Evolutionary conservation across 2,797 vertebrate species (phyloP).

Genomic region (Monodelphis domestica): DNA sequence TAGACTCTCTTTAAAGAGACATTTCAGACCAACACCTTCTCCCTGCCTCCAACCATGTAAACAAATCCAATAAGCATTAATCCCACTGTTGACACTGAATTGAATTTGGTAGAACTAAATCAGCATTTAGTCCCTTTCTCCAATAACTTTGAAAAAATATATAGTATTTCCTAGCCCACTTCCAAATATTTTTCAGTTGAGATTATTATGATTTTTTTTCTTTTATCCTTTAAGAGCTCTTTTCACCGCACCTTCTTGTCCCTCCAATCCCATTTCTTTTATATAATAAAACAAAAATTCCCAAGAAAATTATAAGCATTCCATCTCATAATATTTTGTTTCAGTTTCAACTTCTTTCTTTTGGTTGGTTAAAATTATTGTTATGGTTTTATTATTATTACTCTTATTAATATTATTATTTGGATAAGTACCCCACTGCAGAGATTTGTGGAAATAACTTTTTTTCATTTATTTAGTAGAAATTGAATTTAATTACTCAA

Average conservation of each 20-base stretch:
- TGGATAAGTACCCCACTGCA: neutral
- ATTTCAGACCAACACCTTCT: neutral
- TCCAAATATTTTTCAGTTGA: neutral
- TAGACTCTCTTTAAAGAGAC: neutral
- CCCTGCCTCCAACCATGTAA: neutral
- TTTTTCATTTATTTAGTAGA: neutral
- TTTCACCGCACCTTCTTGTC: neutral
- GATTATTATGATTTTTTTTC: neutral
- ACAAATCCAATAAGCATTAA: neutral
- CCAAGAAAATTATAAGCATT: conserved; percentile 19
- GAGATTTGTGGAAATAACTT: neutral
- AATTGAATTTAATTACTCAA: neutral
- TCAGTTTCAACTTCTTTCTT: neutral
- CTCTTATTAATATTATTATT: neutral
- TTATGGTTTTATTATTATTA: too few species aligned
- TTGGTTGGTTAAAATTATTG: neutral
- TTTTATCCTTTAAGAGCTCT: neutral
- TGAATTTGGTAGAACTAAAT: conserved; percentile 47
- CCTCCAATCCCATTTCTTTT: neutral
- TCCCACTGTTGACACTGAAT: neutral
- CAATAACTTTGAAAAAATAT: conserved; percentile 23
- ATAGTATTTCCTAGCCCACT: conserved; percentile 28
- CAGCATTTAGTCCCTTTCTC: conserved; percentile 18
- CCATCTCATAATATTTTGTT: neutral
- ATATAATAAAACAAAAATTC: neutral